phyloP scores from a whole-genome alignment of 2,113 vertebrate species.

The Excalfactoria chinensis region DNA sequence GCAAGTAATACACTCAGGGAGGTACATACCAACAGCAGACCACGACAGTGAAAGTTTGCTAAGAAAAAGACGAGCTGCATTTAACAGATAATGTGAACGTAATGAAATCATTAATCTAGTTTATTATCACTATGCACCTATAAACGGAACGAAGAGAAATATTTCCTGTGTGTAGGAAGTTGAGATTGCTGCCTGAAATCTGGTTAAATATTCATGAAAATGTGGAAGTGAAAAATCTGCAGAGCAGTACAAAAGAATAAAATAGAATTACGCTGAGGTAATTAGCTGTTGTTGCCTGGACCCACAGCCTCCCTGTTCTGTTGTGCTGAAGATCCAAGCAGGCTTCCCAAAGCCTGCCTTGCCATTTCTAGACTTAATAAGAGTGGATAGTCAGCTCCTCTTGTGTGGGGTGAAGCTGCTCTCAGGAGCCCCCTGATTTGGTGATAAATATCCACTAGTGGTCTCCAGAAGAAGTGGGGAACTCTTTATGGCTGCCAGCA shows the following conservation, averaged over 20 bases:
- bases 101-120: constrained; percentile 4
- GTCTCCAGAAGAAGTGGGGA: background rate
- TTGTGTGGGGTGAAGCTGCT: background rate
- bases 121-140: background rate
- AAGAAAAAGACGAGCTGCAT: background rate
- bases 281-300: background rate
- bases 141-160: background rate
- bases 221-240: background rate
- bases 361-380: background rate
- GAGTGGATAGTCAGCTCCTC: background rate
- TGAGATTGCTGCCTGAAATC: background rate
- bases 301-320: accelerated
- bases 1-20: background rate
- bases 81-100: background rate
- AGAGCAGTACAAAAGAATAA: background rate
- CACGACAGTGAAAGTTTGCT: background rate
- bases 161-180: background rate
- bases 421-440: background rate
- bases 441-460: background rate
- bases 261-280: background rate
- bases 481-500: constrained; percentile 3
- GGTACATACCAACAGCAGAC: background rate
- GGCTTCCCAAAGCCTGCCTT: background rate
- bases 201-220: background rate
- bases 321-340: background rate